phyloP scores from a whole-genome alignment of 2,888 invertebrate species.

The Oligia latruncula region DNA sequence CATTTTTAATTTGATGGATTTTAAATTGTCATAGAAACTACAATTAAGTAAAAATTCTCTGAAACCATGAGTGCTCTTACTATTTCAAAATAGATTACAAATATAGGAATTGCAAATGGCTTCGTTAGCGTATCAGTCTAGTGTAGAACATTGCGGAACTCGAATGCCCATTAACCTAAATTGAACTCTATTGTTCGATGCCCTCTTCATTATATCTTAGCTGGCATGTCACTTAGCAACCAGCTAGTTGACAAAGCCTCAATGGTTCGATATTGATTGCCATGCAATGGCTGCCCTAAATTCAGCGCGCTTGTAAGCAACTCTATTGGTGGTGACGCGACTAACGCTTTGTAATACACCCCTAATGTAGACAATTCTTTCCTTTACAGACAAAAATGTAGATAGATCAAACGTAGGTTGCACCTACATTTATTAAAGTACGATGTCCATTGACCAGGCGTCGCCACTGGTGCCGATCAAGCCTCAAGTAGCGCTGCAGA shows the following conservation, averaged over 20 bases:
- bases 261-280: constrained; percentile 69
- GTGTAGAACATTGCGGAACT: constrained; percentile 72
- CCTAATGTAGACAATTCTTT: constrained; percentile 80
- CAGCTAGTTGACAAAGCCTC: constrained; percentile 71
- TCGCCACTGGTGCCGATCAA: constrained; percentile 89
- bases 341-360: constrained; percentile 59
- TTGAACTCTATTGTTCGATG: constrained; percentile 79
- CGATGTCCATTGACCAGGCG: constrained; percentile 89
- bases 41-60: constrained; percentile 20
- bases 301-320: constrained; percentile 71
- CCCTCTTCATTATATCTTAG: constrained; percentile 78
- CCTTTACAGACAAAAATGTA: constrained; percentile 89
- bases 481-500: constrained; percentile 84
- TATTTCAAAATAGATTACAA: constrained; percentile 39
- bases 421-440: constrained; percentile 81
- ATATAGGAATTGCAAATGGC: constrained; percentile 31
- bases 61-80: constrained; percentile 6
- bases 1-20: constrained; percentile 43
- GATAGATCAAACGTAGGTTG: constrained; percentile 82
- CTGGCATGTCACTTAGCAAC: constrained; percentile 74
- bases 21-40: constrained; percentile 47
- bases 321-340: constrained; percentile 78
- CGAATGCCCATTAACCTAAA: constrained; percentile 82
- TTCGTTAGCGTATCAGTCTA: constrained; percentile 53
- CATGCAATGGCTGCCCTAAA: constrained; percentile 70